Base-by-base conservation (phyloP, 2,797 vertebrate genomes). In the Acanthopagrus latus region DNA sequence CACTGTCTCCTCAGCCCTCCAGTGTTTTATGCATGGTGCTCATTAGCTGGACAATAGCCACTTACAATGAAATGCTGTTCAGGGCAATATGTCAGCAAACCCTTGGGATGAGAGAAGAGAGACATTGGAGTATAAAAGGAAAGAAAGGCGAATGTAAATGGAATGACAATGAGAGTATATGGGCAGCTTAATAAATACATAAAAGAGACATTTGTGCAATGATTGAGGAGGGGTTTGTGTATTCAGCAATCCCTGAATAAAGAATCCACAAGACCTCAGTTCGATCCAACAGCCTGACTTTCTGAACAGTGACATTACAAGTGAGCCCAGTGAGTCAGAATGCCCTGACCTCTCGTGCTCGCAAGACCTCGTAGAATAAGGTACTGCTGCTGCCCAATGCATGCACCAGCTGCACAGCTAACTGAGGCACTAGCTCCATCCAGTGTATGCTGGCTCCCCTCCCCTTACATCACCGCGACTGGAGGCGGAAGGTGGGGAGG, bases 11-110 rank as follows among this genome's bases (percentile, higher is more conserved):
- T 67, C 82, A 78, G 74, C 63, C 78, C 87, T 77, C 73, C 62
- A 59, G 86, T 90, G 83, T 89, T 90, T 89, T 86, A 88, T 83
- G 80, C 85, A 84, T 83, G 86, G 82, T 85, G 63, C 84, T 92
- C 86, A 92, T 94, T 92, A 92, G 81, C 76, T 43, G 91, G 80
- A 88, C 89, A 93, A 90, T 90, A 72, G 79, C 80, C 78, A 87
- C 79, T 88, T 84, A 81, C 47, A 65, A 87, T 80, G 77, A 86
- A 84, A 82, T 86, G 82, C 46, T 72, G 7, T 81, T 84, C 76
- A 74, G 91, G 86, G 78, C 86, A 87, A 87, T 92, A 89, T 92
- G 84, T 89, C 85, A 86, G 71, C 51, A 74, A 85, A 81, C 86
- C 87, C 80, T 52, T 38, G 73, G 86, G 85, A 79, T 78, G 81